These are phyloP conservation scores for Dolichopus griseipennis DNA, from an alignment of 2,888 invertebrate genomes.

Conservation along the genomic window DNA sequence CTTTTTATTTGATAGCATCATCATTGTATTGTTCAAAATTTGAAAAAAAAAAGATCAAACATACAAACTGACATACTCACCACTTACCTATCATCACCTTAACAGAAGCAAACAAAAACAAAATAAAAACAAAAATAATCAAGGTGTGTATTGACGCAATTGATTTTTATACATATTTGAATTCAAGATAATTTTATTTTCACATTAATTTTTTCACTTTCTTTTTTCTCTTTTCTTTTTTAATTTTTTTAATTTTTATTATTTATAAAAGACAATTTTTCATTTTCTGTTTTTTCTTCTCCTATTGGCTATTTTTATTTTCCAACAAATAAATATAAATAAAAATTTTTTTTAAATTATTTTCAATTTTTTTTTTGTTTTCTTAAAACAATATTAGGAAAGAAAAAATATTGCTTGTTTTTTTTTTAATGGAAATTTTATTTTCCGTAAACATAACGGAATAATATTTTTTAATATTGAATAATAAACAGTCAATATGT, in stretches of 20 bases:
- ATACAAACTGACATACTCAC: too few relatives aligned
- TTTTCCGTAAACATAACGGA: background rate
- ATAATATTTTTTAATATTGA: background rate
- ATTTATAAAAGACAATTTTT: background rate
- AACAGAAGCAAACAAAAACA: too few relatives aligned
- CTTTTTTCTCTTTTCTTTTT: background rate
- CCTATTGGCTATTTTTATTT: too few relatives aligned
- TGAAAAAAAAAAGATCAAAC: too few relatives aligned
- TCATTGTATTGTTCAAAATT: too few relatives aligned
- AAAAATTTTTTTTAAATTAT: background rate
- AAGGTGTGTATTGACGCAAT: conserved; percentile 2
- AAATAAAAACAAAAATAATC: background rate
- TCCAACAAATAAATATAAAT: background rate
- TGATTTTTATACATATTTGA: background rate
- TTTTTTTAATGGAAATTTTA: background rate
- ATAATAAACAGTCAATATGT: background rate
- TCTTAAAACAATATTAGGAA: background rate
- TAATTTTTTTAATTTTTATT: background rate
- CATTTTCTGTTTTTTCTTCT: background rate
- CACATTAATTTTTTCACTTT: too few relatives aligned
- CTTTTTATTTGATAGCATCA: too few relatives aligned
- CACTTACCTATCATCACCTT: too few relatives aligned
- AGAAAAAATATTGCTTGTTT: background rate
- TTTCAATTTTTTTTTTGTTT: background rate
- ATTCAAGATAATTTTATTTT: too few relatives aligned